Conservation (phyloP, 2,113 vertebrate genomes). For the Caranx melampygus region DNA sequence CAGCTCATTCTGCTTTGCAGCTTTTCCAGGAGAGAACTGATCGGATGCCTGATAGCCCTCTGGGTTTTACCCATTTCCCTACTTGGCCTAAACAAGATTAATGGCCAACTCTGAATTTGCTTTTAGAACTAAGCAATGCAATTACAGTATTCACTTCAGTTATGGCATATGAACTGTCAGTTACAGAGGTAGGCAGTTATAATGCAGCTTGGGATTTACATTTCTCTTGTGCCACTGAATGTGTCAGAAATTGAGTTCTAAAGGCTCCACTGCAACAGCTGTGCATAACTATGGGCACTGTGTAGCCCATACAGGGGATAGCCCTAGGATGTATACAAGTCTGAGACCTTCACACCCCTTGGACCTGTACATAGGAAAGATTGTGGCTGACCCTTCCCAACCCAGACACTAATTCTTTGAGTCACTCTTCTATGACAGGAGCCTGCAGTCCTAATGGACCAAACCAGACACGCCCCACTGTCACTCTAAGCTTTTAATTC, state of each 20-base stretch:
- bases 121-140: slow-evolving; percentile 2
- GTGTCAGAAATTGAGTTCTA: slow-evolving; percentile 11
- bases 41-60: slow-evolving; percentile 5
- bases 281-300: slow-evolving; percentile 7
- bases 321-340: too few species aligned
- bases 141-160: neutral
- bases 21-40: neutral
- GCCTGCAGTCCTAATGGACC: too few species aligned
- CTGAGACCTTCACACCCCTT: too few species aligned
- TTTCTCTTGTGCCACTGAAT: neutral
- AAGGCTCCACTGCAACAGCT: slow-evolving; percentile 19
- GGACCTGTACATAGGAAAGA: too few species aligned
- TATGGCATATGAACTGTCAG: neutral
- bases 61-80: neutral
- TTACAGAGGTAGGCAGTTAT: neutral
- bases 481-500: too few species aligned
- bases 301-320: slow-evolving; percentile 34
- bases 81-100: slow-evolving; percentile 28
- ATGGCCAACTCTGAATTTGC: slow-evolving; percentile 5
- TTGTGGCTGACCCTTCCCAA: too few species aligned
- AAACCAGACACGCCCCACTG: too few species aligned
- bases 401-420: too few species aligned
- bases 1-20: neutral
- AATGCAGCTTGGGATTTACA: neutral
- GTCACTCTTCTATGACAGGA: too few species aligned